Evolutionary conservation across 2,888 invertebrate species (phyloP).

Genomic region (Caenorhabditis sp.): DNA sequence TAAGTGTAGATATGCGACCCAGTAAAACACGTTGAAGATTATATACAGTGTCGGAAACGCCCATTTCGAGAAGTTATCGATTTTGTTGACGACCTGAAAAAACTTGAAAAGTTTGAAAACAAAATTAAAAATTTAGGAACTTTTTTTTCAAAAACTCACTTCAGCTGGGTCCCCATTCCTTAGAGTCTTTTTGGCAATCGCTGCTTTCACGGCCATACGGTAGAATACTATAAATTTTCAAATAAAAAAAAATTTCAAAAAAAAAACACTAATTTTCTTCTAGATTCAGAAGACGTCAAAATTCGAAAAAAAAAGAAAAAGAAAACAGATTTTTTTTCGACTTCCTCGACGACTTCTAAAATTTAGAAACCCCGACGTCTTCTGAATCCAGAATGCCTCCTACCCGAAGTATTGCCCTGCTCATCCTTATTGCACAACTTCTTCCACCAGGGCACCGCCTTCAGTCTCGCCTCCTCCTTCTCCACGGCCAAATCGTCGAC

Average conservation of each 20-base stretch:
- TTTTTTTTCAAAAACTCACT: slow-evolving; percentile 31
- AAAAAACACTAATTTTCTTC: not conserved
- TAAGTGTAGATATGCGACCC: slow-evolving; percentile 88
- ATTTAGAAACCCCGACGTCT: no score
- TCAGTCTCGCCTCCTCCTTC: slow-evolving; percentile 55
- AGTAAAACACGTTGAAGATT: slow-evolving; percentile 90
- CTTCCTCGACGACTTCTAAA: not conserved
- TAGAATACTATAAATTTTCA: slow-evolving; percentile 74
- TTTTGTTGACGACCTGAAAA: slow-evolving; percentile 75
- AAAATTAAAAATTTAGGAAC: no score
- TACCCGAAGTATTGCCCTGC: slow-evolving; percentile 64
- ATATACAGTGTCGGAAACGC: slow-evolving; percentile 90
- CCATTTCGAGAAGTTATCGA: slow-evolving; percentile 83
- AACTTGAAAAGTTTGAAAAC: not conserved
- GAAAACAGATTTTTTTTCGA: slow-evolving; percentile 20
- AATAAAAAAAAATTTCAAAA: not conserved
- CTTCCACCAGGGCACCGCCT: slow-evolving; percentile 60
- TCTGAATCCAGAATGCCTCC: slow-evolving; percentile 4
- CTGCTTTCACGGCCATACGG: slow-evolving; percentile 78
- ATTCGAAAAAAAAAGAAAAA: not conserved
- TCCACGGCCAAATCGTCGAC: slow-evolving; percentile 57
- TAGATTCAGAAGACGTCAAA: not conserved
- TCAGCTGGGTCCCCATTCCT: slow-evolving; percentile 74
- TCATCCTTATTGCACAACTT: slow-evolving; percentile 61
- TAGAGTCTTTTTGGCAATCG: slow-evolving; percentile 74